Conservation (phyloP, 2,888 invertebrate genomes). For the Lumbricus terrestris region DNA sequence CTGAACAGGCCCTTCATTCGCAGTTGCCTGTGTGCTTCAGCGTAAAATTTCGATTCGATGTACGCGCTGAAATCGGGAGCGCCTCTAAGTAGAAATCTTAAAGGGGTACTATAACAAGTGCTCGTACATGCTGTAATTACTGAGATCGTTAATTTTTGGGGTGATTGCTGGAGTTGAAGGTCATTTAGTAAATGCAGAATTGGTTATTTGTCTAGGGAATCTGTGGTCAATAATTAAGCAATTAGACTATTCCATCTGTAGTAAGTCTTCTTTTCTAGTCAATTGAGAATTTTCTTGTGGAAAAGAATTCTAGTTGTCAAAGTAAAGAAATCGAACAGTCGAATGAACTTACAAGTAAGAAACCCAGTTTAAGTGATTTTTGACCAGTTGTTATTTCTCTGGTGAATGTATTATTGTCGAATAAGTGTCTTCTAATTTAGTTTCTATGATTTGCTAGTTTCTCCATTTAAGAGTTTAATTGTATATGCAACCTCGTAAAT, state of each 20-base stretch:
- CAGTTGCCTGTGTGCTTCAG: too few species aligned
- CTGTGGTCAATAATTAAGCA: neutral
- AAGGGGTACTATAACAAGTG: too few species aligned
- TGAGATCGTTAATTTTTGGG: neutral
- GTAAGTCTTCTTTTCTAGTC: neutral
- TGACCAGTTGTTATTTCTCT: neutral
- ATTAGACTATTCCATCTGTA: neutral
- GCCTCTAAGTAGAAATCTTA: too few species aligned
- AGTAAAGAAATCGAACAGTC: neutral
- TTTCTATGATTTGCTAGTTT: neutral
- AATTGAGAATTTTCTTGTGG: conserved; percentile 4
- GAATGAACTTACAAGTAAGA: neutral
- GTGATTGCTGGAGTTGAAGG: neutral
- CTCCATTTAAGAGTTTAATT: neutral
- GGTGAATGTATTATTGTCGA: neutral
- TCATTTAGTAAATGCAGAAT: neutral
- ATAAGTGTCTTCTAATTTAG: neutral
- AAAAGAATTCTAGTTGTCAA: neutral
- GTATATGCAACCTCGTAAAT: neutral
- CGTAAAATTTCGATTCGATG: too few species aligned
- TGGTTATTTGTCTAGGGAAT: neutral
- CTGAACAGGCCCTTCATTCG: too few species aligned
- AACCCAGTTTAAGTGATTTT: neutral
- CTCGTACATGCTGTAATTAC: too few species aligned
- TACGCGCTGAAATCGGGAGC: too few species aligned